Base-by-base conservation (phyloP, 2,888 invertebrate species). In the Hybos culiciformis region DNA sequence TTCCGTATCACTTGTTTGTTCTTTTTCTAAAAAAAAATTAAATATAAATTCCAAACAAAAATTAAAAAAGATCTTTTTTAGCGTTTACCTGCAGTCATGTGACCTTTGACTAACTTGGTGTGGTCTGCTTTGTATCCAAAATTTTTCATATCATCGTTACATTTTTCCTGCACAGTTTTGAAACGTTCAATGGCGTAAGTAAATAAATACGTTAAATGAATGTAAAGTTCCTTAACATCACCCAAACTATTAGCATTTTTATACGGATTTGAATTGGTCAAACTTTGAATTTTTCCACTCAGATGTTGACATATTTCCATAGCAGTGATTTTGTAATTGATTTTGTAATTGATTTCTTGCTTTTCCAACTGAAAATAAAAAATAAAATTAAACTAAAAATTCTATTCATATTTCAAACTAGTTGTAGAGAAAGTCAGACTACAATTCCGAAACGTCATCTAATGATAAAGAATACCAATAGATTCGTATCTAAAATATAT, bases 291-390 rank as follows among this genome's bases (percentile, higher is more conserved):
- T 43, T 67, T 67, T 8, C 60, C 59, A 12, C 60, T 63, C 5
- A 66, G 55, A 53, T 67, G 67, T 12, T 62, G 61, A 42, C 65
- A 66, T 41, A 66, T 63, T 38, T 66, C 65, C 61, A 64, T 60
- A 15, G 62, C 60, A 48, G 51, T 59, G 31, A 62, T 62, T 11
- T n/a, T n/a, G n/a, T 11, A 67, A 58, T 46, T 66, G 62, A 41
- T 60, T 61, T 46, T 67, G 66, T 43, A 67, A 50, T 26, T 61
- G 62, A 1, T 54, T 48, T 1, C 64, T 58, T 4, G 64, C 61
- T 11, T 52, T 48, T 2, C 67, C 67, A 34, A 67, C 48, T 3
- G 60, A 51, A n/a, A n/a, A n/a, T n/a, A n/a, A n/a, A n/a, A n/a
- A n/a, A n/a, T n/a, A n/a, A n/a, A n/a, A n/a, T n/a, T n/a, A n/a